A percentile compares a stretch with the other conserved stretches of the same genome.
phyloP scores from a whole-genome alignment of 2,113 vertebrate genomes.

The Danionella cerebrum region DNA sequence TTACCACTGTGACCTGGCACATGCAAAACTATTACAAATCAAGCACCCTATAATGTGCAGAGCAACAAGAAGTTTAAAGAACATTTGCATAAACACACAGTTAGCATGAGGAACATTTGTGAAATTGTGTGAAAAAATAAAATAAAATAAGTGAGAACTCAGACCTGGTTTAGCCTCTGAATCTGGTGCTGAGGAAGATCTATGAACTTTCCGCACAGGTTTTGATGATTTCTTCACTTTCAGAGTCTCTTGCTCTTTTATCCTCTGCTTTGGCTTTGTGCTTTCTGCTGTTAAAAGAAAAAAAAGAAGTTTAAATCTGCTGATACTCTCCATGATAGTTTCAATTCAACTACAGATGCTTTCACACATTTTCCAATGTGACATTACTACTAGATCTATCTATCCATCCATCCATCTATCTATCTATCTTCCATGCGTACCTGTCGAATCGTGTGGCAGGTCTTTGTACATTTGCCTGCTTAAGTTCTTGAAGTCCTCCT shows the following conservation, averaged over 20 bases:
- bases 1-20: background rate
- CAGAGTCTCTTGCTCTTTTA: slow-evolving; percentile 55
- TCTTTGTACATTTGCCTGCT: slow-evolving; percentile 73
- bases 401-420: too few relatives aligned
- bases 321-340: too few relatives aligned
- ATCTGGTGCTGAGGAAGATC: slow-evolving; percentile 60
- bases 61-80: too few relatives aligned
- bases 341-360: too few relatives aligned
- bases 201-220: slow-evolving; percentile 81
- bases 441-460: slow-evolving; percentile 68
- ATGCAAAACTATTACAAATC: background rate
- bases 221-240: slow-evolving; percentile 71
- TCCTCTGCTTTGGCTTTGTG: slow-evolving; percentile 55
- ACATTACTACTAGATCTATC: too few relatives aligned
- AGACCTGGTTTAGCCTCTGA: slow-evolving; percentile 77
- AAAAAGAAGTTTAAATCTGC: background rate
- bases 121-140: background rate
- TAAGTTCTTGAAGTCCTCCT: slow-evolving; percentile 69
- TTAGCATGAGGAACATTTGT: background rate
- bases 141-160: background rate
- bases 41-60: too few relatives aligned
- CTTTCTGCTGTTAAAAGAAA: slow-evolving; percentile 24
- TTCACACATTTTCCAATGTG: too few relatives aligned
- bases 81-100: background rate
- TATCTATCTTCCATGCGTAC: slow-evolving; percentile 66